These are phyloP conservation scores for Sus cebifrons DNA, from an alignment of 2,797 vertebrate species.

Conservation along the genomic window DNA sequence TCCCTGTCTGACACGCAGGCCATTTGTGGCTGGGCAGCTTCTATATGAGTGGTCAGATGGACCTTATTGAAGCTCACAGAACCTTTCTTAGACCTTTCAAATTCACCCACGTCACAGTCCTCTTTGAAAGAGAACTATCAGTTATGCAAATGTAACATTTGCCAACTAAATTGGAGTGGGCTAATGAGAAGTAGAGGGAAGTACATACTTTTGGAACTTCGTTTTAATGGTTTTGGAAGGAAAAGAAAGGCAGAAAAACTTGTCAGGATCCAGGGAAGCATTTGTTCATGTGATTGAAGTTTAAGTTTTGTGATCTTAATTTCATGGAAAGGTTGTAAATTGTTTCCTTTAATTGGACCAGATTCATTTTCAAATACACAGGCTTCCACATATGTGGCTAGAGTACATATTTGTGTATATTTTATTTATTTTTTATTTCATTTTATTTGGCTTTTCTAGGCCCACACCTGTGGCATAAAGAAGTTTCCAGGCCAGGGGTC, in stretches of 20 bases:
- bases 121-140: slow-evolving; percentile 5
- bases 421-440: not conserved
- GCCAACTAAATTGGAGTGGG: not conserved
- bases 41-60: not conserved
- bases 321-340: not conserved
- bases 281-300: slow-evolving; percentile 48
- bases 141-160: slow-evolving; percentile 30
- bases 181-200: slow-evolving; percentile 55
- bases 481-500: too few relatives aligned
- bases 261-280: not conserved
- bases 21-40: not conserved
- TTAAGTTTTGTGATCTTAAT: slow-evolving; percentile 43
- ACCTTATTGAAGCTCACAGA: not conserved
- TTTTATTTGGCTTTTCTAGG: too few relatives aligned
- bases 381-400: not conserved
- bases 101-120: not conserved
- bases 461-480: too few relatives aligned
- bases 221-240: slow-evolving; percentile 58
- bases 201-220: not conserved
- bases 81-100: not conserved
- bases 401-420: not conserved
- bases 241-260: not conserved
- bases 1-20: not conserved
- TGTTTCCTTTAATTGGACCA: slow-evolving; percentile 13
- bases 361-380: slow-evolving; percentile 30